A percentile compares a stretch with the other conserved stretches of the same genome.
Conservation (phyloP, 2,888 invertebrate species). For the Diarsia mendica region DNA sequence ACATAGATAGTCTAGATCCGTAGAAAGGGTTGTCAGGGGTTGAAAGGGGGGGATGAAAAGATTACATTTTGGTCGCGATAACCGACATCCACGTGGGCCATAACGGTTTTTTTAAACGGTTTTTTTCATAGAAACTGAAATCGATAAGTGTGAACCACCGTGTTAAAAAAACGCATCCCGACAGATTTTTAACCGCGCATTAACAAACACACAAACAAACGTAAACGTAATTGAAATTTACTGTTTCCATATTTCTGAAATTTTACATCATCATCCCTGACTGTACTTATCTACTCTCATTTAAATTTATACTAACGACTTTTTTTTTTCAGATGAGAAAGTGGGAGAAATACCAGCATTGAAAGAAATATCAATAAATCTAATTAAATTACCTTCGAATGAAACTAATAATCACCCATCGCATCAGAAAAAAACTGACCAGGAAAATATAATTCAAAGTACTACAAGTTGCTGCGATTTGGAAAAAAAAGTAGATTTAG, state of each 20-base stretch:
- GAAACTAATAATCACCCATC: neutral
- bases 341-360: neutral
- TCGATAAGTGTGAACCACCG: no score
- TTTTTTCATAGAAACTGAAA: no score
- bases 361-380: neutral
- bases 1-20: no score
- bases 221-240: no score
- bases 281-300: neutral
- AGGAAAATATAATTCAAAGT: neutral
- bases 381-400: neutral
- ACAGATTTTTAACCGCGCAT: no score
- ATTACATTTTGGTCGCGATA: no score
- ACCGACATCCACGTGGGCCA: no score
- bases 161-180: no score
- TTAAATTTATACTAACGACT: neutral
- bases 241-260: neutral
- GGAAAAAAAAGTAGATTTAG: neutral
- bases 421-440: neutral
- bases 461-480: neutral
- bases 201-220: no score
- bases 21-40: no score
- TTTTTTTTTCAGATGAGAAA: slow-evolving; percentile 15
- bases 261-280: neutral
- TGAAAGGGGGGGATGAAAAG: no score
- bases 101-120: no score